These are phyloP conservation scores for Notarius quadriscutis DNA, from an alignment of 2,113 vertebrate species.

Conservation along the genomic window DNA sequence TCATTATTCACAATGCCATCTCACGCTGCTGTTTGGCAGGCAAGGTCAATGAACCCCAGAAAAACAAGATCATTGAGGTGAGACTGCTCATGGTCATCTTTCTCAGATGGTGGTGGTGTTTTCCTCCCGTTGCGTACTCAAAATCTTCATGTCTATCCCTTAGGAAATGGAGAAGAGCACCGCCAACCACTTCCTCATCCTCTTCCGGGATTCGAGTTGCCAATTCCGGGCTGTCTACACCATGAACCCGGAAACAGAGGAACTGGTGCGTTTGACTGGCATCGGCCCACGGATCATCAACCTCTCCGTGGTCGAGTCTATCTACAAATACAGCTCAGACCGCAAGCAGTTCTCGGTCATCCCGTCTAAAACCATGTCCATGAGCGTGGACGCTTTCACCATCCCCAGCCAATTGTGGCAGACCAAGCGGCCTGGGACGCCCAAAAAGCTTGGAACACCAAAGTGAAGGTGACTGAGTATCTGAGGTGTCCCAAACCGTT, in stretches of 20 bases:
- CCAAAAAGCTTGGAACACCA: slow-evolving; percentile 84
- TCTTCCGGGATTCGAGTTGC: slow-evolving; percentile 88
- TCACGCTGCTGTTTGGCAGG: slow-evolving; percentile 91
- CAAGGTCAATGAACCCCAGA: slow-evolving; percentile 90
- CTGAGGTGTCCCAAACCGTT: slow-evolving; percentile 20
- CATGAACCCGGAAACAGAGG: slow-evolving; percentile 82
- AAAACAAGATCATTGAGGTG: slow-evolving; percentile 92
- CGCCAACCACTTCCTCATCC: slow-evolving; percentile 91
- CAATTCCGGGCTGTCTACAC: slow-evolving; percentile 91
- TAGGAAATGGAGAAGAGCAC: slow-evolving; percentile 87
- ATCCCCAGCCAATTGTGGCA: slow-evolving; percentile 90
- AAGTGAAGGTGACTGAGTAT: slow-evolving; percentile 66
- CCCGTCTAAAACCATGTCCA: slow-evolving; percentile 92
- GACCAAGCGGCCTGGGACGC: slow-evolving; percentile 83
- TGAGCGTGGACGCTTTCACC: slow-evolving; percentile 91
- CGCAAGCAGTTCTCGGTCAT: slow-evolving; percentile 91
- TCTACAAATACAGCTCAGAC: slow-evolving; percentile 94
- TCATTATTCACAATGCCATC: slow-evolving; percentile 91
- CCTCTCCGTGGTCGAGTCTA: slow-evolving; percentile 82
- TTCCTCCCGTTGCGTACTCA: neutral
- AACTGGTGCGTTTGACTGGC: slow-evolving; percentile 81
- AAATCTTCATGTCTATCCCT: neutral
- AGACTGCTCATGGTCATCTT: slow-evolving; percentile 48
- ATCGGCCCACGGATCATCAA: slow-evolving; percentile 79
- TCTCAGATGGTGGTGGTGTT: neutral